Percentiles rank a stretch among this genome's conserved stretches.
Evolutionary conservation across 2,888 invertebrate species (phyloP).

Genomic region (Phania funesta): DNA sequence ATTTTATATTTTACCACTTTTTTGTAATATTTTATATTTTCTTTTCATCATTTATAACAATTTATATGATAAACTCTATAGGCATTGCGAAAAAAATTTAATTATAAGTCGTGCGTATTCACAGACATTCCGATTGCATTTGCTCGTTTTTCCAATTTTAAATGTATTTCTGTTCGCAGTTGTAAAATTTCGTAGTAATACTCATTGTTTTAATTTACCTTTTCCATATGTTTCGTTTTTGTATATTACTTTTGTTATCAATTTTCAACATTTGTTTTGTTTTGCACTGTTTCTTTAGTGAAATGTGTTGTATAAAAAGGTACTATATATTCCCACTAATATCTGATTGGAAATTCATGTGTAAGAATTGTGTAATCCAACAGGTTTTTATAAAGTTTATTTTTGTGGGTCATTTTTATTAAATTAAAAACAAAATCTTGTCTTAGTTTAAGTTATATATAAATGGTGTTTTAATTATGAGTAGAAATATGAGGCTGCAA

Average conservation of each 20-base stretch:
- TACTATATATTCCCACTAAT: neutral
- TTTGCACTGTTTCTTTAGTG: neutral
- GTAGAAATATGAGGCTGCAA: too few relatives aligned
- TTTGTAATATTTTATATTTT: neutral
- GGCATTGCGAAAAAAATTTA: conserved; percentile 47
- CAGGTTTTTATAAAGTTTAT: too few relatives aligned
- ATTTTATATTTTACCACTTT: neutral
- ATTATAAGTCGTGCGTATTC: conserved; percentile 60
- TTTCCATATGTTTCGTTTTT: conserved; percentile 12
- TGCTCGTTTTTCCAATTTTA: conserved; percentile 61
- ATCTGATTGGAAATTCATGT: neutral
- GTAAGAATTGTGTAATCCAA: too few relatives aligned
- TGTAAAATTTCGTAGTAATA: conserved; percentile 50
- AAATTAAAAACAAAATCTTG: too few relatives aligned
- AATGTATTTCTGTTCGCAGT: conserved; percentile 42
- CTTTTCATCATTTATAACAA: conserved; percentile 16
- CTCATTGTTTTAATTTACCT: conserved; percentile 30
- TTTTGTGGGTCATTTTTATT: too few relatives aligned
- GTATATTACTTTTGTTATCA: conserved; percentile 26
- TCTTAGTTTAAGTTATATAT: too few relatives aligned
- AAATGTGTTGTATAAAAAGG: neutral
- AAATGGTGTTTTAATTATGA: too few relatives aligned
- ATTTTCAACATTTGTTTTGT: conserved; percentile 11
- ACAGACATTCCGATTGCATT: conserved; percentile 64
- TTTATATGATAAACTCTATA: conserved; percentile 34